Evolutionary conservation across 2,888 invertebrate genomes (phyloP), one percentile per base, ranked within the genome.

Genomic region (Agapostemon virescens): DNA sequence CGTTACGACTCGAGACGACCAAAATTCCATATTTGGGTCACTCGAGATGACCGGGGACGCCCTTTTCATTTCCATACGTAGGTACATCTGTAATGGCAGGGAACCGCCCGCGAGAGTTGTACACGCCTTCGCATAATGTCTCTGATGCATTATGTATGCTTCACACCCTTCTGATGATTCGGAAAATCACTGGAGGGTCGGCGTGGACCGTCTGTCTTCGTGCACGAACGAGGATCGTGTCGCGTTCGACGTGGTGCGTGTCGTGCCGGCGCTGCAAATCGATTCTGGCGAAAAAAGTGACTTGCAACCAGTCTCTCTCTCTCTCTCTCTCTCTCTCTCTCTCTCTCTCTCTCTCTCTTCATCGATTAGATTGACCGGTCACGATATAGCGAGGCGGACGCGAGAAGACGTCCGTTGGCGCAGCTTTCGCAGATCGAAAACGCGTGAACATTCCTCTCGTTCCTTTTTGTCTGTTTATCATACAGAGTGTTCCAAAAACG

Each of bases 131-230:
- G 88, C 87, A 88, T 88, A 88, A 88, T 89, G 83, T 30, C 70
- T 70, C 83, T 74, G 82, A 87, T 89, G 87, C 86, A 90, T 89
- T 89, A 89, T 89, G 89, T 86, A 89, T 89, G 87, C 81, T 87
- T 88, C 85, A 85, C 87, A 84, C 87, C 89, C 89, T 88, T 86
- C 84, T 83, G 89, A 88, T 82, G 87, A 88, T 86, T 89, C 81
- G 87, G 87, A 88, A 88, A 89, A 87, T 88, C 87, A 88, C 83
- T 77, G 81, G 66, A 74, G 77, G 79, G 87, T 52, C 71, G 63
- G 23, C 67, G 68, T 71, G 76, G 74, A 73, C 74, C 82, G 77
- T 77, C 74, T 77, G 82, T 85, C 74, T 77, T 63, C 73, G 72
- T 76, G 84, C 83, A 85, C 80, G 77, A 82, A 75, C 84, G 79